Evolutionary conservation across 2,113 vertebrate genomes (phyloP), one percentile per base, ranked within the genome.

Genomic region (Sturnus vulgaris): DNA sequence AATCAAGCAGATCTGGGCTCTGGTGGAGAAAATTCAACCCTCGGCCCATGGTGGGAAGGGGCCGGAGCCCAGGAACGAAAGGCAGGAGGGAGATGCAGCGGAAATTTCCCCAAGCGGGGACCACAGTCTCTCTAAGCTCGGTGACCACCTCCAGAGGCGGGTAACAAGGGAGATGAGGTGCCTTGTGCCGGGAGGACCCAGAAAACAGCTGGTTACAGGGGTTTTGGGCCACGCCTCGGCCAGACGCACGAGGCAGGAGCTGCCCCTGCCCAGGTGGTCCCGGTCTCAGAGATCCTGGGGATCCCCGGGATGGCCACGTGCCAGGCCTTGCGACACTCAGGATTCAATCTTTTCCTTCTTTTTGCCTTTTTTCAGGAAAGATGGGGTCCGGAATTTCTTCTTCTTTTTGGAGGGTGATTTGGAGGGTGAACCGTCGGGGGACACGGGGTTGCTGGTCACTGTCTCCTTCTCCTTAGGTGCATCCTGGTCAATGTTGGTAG

Each of bases 361-460:
- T 96, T 98, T 98, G 97, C 98, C 99, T 96, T 99, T 99, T 96
- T 99, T 99, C 96, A 99, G 98, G 97, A 99, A 99, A 2, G 99
- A 99, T 0, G 99, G 99, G 16, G 99, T 99, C 96, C 99, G 99
- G 98, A 99, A 99, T 97, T 99, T 99, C 98, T 99, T 99, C 90
- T 99, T 99, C 98, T 99, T 99, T 98, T 99, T 99, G 33, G 99
- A 99, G 2, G 99, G 99, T 0, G 99, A 99, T 97, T 99, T 99
- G 91, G 98, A 99, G 15, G 99, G 99, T 0, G 99, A 99, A 18
- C 99, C 99, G 66, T 99, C 99, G 0, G 99, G 99, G 59, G 99
- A 99, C 94, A 98, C 97, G 5, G 98, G 89, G 86, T 97, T 65
- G 44, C 97, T 92, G 97, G 98, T 97, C 33, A 98, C 96, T 1